Conservation (phyloP, 2,888 invertebrate genomes). For the Erpobdella octoculata region DNA sequence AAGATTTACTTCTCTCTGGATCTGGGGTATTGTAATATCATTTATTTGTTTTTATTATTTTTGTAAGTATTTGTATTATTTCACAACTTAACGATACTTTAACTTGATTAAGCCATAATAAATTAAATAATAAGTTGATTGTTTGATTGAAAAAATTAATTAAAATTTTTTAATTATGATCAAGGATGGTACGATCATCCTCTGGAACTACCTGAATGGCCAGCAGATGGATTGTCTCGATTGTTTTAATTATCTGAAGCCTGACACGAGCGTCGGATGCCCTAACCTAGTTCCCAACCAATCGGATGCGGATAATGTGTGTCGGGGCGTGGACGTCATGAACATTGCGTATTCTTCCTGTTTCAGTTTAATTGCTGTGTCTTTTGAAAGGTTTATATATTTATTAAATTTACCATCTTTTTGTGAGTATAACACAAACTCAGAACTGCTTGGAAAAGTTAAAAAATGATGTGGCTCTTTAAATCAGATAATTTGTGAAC, state of each 20-base stretch:
- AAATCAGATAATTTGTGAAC: too few species aligned
- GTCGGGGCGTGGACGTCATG: slow-evolving; percentile 30
- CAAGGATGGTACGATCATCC: slow-evolving; percentile 42
- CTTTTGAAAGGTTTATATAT: slow-evolving; percentile 28
- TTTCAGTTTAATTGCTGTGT: slow-evolving; percentile 22
- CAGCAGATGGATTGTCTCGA: slow-evolving; percentile 22
- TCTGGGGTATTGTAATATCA: too few species aligned
- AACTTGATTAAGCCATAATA: too few species aligned
- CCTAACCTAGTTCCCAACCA: slow-evolving; percentile 20
- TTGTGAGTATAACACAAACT: too few species aligned
- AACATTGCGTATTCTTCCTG: slow-evolving; percentile 19
- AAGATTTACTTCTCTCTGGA: slow-evolving; percentile 42
- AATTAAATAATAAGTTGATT: too few species aligned
- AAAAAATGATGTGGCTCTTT: too few species aligned
- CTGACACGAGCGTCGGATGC: background rate
- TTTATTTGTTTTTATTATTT: too few species aligned
- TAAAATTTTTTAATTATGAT: too few species aligned
- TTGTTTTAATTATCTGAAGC: slow-evolving; percentile 14
- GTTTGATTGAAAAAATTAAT: too few species aligned
- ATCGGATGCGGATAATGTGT: slow-evolving; percentile 13
- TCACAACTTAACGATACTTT: too few species aligned
- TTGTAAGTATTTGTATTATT: too few species aligned
- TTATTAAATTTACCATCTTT: slow-evolving; percentile 1
- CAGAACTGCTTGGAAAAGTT: too few species aligned
- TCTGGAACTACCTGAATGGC: slow-evolving; percentile 38